Evolutionary conservation across 2,113 vertebrate genomes (phyloP), one percentile per base, ranked within the genome.

Genomic region (Oenanthe oenanthe): DNA sequence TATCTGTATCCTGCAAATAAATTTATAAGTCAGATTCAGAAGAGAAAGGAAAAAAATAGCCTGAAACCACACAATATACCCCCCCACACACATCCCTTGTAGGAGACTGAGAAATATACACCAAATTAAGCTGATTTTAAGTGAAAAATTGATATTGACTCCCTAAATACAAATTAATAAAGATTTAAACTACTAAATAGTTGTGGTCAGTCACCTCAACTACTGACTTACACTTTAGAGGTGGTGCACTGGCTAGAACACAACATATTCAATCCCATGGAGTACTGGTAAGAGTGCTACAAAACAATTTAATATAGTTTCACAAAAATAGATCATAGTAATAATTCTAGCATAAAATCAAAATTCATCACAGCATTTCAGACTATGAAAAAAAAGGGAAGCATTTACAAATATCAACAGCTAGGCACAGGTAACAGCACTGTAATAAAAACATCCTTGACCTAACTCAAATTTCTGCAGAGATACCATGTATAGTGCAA

Each of bases 1-100:
- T 97, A 96, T 99, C 98, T 63, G 99, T 98, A 62, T 97, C 98
- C 99, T 99, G 96, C 75, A 97, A 90, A 93, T 24, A 19, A 95
- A 97, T n/a, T 63, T 77, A 60, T 70, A 24, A 65, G 63, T 85
- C 82, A 92, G 26, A 79, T 72, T 93, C 54, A 67, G 53, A 72
- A 67, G 4, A 17, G 6, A 40, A 68, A 56, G 4, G 15, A 28
- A 57, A 66, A 45, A 47, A 38, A 50, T 16, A 72, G 4, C 8
- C 8, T 16, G 22, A 72, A 60, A 57, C 15, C 15, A 45, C 17
- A 71, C 25, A 34, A 48, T 34, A 82, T 14, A n/a, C 20, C 8
- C 24, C 1, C 24, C 1, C 5, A 50, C 7, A 58, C 26, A 8
- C n/a, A 10, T 20, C 19, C 13, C 34, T 36, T 68, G 17, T 13